phyloP scores from a whole-genome alignment of 2,797 vertebrate genomes.

The Sebastes itinus region DNA sequence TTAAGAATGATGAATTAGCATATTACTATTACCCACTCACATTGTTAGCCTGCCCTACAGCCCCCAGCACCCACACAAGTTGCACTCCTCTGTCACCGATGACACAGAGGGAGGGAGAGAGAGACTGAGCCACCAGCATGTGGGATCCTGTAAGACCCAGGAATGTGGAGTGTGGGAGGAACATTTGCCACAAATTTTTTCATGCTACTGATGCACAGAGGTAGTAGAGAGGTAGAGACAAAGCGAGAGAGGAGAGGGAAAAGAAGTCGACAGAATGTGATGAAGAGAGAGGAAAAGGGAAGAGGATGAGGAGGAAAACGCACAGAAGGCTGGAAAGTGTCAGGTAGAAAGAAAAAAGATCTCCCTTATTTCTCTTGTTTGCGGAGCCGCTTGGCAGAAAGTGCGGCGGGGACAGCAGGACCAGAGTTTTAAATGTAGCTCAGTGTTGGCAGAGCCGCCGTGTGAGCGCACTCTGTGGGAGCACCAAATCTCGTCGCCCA shows the following conservation, averaged over 20 bases:
- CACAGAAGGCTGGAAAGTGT: constrained; percentile 26
- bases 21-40: constrained; percentile 25
- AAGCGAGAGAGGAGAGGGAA: constrained; percentile 9
- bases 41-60: constrained; percentile 53
- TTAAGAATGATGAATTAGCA: constrained; percentile 62
- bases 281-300: constrained; percentile 11
- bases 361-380: constrained; percentile 39
- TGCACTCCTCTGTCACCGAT: constrained; percentile 51
- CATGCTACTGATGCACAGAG: constrained; percentile 56
- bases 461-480: constrained; percentile 77
- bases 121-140: constrained; percentile 62
- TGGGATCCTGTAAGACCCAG: constrained; percentile 69
- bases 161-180: constrained; percentile 77
- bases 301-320: background rate
- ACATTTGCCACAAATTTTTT: constrained; percentile 62
- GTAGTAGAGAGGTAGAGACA: constrained; percentile 50
- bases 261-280: constrained; percentile 6
- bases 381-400: constrained; percentile 74
- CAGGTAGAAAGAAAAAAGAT: constrained; percentile 49
- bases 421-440: constrained; percentile 77
- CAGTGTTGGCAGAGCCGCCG: constrained; percentile 74
- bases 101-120: constrained; percentile 45
- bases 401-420: constrained; percentile 76
- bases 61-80: constrained; percentile 66
- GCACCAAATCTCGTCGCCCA: constrained; percentile 72